Percentiles rank a stretch among this genome's conserved stretches.
phyloP scores from a whole-genome alignment of 30 jellyfish, hydroid and myxozoan genomes.

The Aurelia coerulea region DNA sequence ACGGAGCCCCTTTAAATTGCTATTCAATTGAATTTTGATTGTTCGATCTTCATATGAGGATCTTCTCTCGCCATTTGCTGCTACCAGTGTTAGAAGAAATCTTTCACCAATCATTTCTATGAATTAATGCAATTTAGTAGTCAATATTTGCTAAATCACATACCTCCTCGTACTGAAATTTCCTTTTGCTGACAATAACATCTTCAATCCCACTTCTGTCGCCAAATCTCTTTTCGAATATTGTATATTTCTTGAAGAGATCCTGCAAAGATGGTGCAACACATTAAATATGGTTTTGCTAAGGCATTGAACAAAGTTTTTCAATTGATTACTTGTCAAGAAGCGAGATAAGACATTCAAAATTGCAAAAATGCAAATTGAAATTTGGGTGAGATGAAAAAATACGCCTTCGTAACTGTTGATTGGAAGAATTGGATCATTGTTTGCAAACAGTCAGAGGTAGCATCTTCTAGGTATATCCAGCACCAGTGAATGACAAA shows the following conservation, averaged over 20 bases:
- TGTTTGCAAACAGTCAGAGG: neutral
- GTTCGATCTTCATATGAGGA: too few species aligned
- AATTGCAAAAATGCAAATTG: too few species aligned
- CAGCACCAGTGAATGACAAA: neutral
- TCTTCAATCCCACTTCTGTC: conserved; percentile 98
- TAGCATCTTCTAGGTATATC: neutral
- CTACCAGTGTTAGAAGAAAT: too few species aligned
- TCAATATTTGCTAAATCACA: neutral
- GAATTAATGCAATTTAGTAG: too few species aligned
- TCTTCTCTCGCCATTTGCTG: too few species aligned
- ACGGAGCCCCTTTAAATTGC: too few species aligned
- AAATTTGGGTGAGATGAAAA: too few species aligned
- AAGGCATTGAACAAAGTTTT: too few species aligned
- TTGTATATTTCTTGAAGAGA: conserved; percentile 84
- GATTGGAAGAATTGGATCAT: neutral
- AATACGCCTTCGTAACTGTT: neutral
- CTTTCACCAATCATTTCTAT: too few species aligned
- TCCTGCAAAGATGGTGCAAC: conserved; percentile 43
- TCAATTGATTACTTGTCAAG: too few species aligned
- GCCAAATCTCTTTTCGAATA: conserved; percentile 96
- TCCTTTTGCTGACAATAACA: conserved; percentile 95
- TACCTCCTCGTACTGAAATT: conserved; percentile 95
- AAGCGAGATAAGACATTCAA: too few species aligned
- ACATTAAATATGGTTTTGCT: neutral
- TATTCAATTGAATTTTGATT: too few species aligned